phyloP scores from a whole-genome alignment of 2,797 vertebrate genomes.

The Cynopterus sphinx region DNA sequence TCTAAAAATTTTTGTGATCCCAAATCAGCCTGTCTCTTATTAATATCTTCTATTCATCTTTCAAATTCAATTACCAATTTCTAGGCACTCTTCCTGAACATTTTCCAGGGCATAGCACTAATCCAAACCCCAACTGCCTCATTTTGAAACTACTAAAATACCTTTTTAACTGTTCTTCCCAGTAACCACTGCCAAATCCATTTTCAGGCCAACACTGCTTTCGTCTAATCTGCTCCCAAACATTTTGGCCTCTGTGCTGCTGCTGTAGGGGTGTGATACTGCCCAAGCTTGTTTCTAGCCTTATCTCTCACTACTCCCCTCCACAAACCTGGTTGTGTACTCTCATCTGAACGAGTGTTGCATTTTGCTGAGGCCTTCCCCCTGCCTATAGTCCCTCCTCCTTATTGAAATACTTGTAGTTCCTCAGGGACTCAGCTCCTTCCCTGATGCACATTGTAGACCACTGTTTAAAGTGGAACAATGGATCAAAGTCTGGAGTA shows the following conservation, averaged over 20 bases:
- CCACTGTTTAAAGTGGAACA: not conserved
- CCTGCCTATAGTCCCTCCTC: not conserved
- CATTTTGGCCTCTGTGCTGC: not conserved
- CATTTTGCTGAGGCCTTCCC: not conserved
- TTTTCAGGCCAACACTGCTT: not conserved
- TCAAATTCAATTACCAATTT: not conserved
- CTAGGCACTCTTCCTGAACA: not conserved
- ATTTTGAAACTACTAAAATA: not conserved
- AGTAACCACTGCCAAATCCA: not conserved
- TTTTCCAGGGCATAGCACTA: not conserved
- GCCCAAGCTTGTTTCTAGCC: not conserved
- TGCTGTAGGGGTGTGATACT: not conserved
- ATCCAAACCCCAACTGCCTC: not conserved
- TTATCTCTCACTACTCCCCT: not conserved
- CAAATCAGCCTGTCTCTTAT: not conserved
- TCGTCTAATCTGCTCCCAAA: not conserved
- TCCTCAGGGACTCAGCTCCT: not conserved
- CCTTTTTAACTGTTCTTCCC: not conserved
- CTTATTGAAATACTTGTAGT: not conserved
- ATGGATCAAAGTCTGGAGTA: not conserved
- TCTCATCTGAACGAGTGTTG: not conserved
- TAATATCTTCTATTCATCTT: not conserved
- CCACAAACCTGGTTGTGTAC: not conserved
- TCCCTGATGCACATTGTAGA: not conserved
- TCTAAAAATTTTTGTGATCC: slow-evolving; percentile 34